Evolutionary conservation across 2,797 vertebrate species (phyloP).

Genomic region (Rhinichthys osculus): DNA sequence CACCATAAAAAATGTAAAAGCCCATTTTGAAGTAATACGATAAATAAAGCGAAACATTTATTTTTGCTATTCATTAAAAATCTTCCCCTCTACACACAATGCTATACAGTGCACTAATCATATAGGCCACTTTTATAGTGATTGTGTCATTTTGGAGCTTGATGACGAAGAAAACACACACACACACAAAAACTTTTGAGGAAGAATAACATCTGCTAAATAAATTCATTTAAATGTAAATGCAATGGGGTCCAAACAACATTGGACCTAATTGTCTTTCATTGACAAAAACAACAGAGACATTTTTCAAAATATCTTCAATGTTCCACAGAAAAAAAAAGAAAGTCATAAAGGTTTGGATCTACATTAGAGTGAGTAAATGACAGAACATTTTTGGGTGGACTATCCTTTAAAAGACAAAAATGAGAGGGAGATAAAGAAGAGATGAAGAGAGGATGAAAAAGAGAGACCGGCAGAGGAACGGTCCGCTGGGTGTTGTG

Average conservation of each 20-base stretch:
- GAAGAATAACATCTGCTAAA: neutral
- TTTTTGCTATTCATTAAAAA: neutral
- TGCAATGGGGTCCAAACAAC: neutral
- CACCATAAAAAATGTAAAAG: neutral
- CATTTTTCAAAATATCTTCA: neutral
- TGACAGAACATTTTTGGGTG: neutral
- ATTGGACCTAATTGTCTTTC: neutral
- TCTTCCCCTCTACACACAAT: too few species aligned
- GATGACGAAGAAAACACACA: neutral
- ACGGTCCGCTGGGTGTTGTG: conserved; percentile 20
- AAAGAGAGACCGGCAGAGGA: conserved; percentile 6
- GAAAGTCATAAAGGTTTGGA: neutral
- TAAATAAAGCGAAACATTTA: neutral
- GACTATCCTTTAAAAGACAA: neutral
- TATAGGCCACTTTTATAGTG: neutral
- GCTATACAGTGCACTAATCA: neutral
- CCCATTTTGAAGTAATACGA: neutral
- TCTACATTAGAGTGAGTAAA: neutral
- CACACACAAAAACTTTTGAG: neutral
- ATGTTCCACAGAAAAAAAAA: neutral
- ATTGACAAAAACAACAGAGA: neutral
- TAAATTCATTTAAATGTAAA: neutral
- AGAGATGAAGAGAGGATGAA: neutral
- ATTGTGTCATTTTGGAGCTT: neutral
- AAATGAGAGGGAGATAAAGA: neutral